A percentile compares a stretch with the other conserved stretches of the same genome.
Conservation (phyloP, 2,888 invertebrate genomes). For the Chymomyza fuscimana region DNA sequence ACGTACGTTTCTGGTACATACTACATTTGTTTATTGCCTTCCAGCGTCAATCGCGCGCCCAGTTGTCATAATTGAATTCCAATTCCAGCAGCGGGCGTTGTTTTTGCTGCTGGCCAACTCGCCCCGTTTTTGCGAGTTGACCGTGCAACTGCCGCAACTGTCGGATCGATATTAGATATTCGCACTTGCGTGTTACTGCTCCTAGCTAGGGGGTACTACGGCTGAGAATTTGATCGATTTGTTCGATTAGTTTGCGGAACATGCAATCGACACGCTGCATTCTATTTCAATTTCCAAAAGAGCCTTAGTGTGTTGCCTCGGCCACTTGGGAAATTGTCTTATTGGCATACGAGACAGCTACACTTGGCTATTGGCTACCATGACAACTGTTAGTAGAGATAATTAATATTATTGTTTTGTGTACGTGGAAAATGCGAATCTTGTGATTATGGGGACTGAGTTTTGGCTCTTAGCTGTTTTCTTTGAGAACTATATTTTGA, state of each 20-base stretch:
- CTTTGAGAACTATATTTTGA: too few species aligned
- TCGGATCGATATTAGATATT: neutral
- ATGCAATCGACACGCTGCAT: constrained; percentile 74
- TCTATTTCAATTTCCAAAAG: constrained; percentile 63
- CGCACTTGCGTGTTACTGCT: constrained; percentile 54
- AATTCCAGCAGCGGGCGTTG: constrained; percentile 72
- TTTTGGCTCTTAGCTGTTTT: too few species aligned
- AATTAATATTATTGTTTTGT: constrained; percentile 55
- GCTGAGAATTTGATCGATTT: constrained; percentile 74
- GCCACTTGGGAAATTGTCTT: constrained; percentile 64
- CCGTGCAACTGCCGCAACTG: neutral
- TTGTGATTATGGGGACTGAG: too few species aligned
- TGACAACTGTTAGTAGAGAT: constrained; percentile 70
- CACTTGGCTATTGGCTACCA: constrained; percentile 65
- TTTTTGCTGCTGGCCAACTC: constrained; percentile 31
- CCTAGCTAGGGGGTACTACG: constrained; percentile 20
- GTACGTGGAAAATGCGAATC: neutral
- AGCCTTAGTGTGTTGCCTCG: constrained; percentile 19
- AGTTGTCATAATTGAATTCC: constrained; percentile 73
- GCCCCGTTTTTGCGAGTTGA: constrained; percentile 13
- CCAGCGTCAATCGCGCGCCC: constrained; percentile 48
- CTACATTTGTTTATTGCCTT: constrained; percentile 61
- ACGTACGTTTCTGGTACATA: constrained; percentile 62
- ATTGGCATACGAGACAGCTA: constrained; percentile 61
- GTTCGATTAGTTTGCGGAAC: constrained; percentile 71